Base-by-base conservation (phyloP, 1,140 invertebrate species). In the Drosophila eugracilis region DNA sequence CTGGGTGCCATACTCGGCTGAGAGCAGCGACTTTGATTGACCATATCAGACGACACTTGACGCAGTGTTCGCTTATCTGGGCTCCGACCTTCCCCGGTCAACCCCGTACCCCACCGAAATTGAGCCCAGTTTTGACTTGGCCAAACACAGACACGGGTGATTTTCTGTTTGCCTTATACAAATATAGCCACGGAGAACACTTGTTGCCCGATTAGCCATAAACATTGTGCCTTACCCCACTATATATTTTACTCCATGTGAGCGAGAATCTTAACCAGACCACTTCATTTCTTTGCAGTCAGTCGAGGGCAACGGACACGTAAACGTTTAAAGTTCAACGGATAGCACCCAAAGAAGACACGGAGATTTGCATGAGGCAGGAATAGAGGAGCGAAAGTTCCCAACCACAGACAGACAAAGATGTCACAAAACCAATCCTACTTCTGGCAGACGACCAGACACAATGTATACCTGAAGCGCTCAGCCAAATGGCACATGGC, bases 401-500 rank as follows among this genome's bases (percentile, higher is more conserved):
- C 48, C 22, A 36, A 7, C 36, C 34, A 66, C 47, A 75, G 28
- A 59, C 57, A 75, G 75, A n/a, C 60, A 60, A 75, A 80, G 44
- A 91, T 91, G 90, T 91, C 90, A 81, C 90, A 91, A 84, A 91
- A 91, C 63, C 90, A 91, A 75, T 91, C 89, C 53, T 91, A 91
- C 72, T 91, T 91, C 84, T 91, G 90, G 90, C 90, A 91, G 44
- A 91, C 90, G 44, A 91, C 90, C 76, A 91, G 86, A 74, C 86
- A 86, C 67, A 91, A 91, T 76, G 89, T 91, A 65, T 91, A 89
- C 60, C 83, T 91, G 52, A 91, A 91, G 47, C 83, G 89, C 24
- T 66, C 89, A 9, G 85, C 89, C 37, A 91, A 91, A 74, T 91
- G 84, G 67, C 89, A 90, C 19, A 88, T 91, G 86, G 65, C 90